phyloP scores from a whole-genome alignment of 2,113 vertebrate species.

The Gopherus flavomarginatus region DNA sequence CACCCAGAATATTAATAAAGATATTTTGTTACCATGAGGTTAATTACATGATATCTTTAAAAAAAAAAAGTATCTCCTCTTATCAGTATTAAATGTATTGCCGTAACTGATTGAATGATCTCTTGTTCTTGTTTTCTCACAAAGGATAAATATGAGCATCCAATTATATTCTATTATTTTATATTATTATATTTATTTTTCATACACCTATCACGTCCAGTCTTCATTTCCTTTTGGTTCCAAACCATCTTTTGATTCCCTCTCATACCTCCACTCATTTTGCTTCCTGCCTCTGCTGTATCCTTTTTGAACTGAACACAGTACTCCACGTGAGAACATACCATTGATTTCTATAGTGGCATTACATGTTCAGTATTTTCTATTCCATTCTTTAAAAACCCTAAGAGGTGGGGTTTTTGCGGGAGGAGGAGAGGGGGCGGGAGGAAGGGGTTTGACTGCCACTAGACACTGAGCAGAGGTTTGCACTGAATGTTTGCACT shows the following conservation, averaged over 20 bases:
- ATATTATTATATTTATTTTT: neutral
- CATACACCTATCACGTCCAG: conserved; percentile 4
- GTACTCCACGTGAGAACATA: conserved; percentile 1
- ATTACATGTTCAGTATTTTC: conserved; percentile 15
- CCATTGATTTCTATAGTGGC: conserved; percentile 44
- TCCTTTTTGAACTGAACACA: conserved; percentile 22
- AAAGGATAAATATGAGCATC: neutral
- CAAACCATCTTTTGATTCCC: neutral
- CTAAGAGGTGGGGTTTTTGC: neutral
- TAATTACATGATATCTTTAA: neutral
- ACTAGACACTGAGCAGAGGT: conserved; percentile 60
- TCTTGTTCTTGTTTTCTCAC: neutral
- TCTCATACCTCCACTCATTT: conserved; percentile 44
- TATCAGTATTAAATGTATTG: conserved; percentile 1
- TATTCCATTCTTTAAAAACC: conserved; percentile 47
- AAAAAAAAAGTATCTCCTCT: neutral
- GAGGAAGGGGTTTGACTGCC: neutral
- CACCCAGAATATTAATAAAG: too few species aligned
- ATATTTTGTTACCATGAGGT: fast-evolving
- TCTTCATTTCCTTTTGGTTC: neutral
- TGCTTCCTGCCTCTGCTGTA: neutral
- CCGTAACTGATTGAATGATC: neutral
- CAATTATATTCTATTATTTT: neutral
- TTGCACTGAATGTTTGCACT: conserved; percentile 59
- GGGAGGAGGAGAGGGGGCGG: too few species aligned